Evolutionary conservation across 1,140 invertebrate species (phyloP), one percentile per base, ranked within the genome.

Genomic region (Mya arenaria): DNA sequence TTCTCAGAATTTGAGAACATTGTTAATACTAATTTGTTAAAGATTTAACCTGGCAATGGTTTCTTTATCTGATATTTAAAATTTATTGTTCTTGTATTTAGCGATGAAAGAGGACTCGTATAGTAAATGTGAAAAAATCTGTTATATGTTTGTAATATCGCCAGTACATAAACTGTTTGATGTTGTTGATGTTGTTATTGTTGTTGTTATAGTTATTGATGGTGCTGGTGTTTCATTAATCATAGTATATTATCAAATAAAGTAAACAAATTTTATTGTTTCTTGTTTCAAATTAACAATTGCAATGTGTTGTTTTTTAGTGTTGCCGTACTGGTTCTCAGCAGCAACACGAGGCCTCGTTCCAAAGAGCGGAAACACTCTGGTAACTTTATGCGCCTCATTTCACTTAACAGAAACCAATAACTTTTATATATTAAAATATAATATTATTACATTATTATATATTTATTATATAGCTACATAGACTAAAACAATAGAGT

Each of bases 281-380:
- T 48, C 10, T 13, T n/a, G 44, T 48, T 13, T n/a, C 10, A n/a
- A 48, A 10, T 48, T 13, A 48, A 48, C n/a, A 13, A 13, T 10
- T 48, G 10, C 10, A 48, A n/a, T 48, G n/a, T 48, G 44, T 13
- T 13, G 5, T 32, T 15, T 65, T 65, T 65, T 15, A 65, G 62
- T 65, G 62, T n/a, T 65, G 4, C 62, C 62, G 4, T 65, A 65
- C 62, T 65, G 62, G 62, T 65, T 65, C n/a, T 5, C 30, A 34
- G 62, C 62, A 34, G 62, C 62, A n/a, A 65, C 4, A 28, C 6
- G 1, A 32, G 62, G 62, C 13, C n/a, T 36, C 4, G 36, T 65
- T 34, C 62, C 62, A 32, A 34, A 65, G 36, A 19, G 19, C n/a
- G 55, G 19, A 8, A 28, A 63, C 28, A 6, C 32, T n/a, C 56